These are phyloP conservation scores for Drosophila longiperda DNA, from an alignment of 2,888 invertebrate genomes.

Conservation along the genomic window DNA sequence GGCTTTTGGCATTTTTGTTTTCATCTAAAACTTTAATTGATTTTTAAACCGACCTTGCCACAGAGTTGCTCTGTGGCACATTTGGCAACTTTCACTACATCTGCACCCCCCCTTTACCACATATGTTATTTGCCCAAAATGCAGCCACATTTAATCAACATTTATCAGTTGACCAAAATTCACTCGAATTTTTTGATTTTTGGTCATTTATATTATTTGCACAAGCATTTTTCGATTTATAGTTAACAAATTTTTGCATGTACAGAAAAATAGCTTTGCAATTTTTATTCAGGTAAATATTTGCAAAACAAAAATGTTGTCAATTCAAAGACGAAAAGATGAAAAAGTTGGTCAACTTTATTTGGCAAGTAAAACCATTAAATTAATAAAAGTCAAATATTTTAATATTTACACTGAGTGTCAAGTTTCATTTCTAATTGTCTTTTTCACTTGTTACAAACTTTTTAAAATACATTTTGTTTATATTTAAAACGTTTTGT, in stretches of 20 bases:
- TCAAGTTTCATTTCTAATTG: neutral
- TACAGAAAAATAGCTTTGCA: conserved; percentile 2
- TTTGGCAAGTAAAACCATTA: neutral
- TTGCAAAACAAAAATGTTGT: neutral
- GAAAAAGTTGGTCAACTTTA: neutral
- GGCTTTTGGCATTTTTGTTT: conserved; percentile 55
- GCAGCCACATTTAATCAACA: conserved; percentile 54
- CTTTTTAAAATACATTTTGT: neutral
- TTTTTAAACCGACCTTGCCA: conserved; percentile 64
- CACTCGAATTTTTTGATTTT: conserved; percentile 58
- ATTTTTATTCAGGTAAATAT: conserved; percentile 8
- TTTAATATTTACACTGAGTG: neutral
- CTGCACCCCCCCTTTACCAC: neutral
- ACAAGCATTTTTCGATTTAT: conserved; percentile 31
- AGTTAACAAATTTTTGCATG: conserved; percentile 15
- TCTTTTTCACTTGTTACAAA: neutral
- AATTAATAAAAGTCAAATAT: neutral
- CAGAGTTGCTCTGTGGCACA: conserved; percentile 26
- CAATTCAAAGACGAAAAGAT: neutral
- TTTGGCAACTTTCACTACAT: neutral
- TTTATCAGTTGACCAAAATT: conserved; percentile 50
- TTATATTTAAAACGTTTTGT: neutral
- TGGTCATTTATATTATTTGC: conserved; percentile 63
- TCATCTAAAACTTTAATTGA: conserved; percentile 66
- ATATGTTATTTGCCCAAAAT: conserved; percentile 36